phyloP scores from a whole-genome alignment of 2,797 vertebrate genomes.

The Heteromormyrus szaboi region DNA sequence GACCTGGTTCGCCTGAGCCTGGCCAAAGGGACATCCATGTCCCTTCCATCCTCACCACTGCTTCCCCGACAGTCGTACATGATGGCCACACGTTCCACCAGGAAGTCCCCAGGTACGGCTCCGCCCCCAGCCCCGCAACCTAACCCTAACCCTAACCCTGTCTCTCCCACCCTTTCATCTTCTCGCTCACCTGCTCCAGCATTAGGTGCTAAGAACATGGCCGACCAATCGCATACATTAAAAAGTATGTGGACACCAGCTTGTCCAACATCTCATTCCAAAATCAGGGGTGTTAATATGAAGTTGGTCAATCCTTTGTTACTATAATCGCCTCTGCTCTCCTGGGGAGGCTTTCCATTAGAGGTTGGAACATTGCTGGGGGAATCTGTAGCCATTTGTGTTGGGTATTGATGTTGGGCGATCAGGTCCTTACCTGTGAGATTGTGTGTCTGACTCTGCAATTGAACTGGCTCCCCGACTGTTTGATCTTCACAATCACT shows the following conservation, averaged over 20 bases:
- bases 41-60: conserved; percentile 89
- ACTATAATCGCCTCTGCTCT: not conserved
- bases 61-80: conserved; percentile 84
- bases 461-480: not conserved
- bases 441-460: not conserved
- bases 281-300: not conserved
- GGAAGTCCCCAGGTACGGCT: conserved; percentile 86
- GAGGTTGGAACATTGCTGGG: not conserved
- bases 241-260: not conserved
- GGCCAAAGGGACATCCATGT: conserved; percentile 90
- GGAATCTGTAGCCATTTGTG: not conserved
- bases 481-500: not conserved
- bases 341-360: not conserved
- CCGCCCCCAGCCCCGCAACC: not conserved
- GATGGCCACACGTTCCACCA: conserved; percentile 74
- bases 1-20: conserved; percentile 72
- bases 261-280: not conserved
- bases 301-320: not conserved
- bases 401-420: not conserved
- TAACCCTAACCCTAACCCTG: not conserved
- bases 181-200: not conserved
- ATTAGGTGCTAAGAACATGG: not conserved
- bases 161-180: not conserved
- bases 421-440: not conserved
- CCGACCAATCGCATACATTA: not conserved